A percentile compares a stretch with the other conserved stretches of the same genome.
These are phyloP conservation scores for Thalassoma bifasciatum DNA, from an alignment of 2,113 vertebrate species.

Conservation along the genomic window DNA sequence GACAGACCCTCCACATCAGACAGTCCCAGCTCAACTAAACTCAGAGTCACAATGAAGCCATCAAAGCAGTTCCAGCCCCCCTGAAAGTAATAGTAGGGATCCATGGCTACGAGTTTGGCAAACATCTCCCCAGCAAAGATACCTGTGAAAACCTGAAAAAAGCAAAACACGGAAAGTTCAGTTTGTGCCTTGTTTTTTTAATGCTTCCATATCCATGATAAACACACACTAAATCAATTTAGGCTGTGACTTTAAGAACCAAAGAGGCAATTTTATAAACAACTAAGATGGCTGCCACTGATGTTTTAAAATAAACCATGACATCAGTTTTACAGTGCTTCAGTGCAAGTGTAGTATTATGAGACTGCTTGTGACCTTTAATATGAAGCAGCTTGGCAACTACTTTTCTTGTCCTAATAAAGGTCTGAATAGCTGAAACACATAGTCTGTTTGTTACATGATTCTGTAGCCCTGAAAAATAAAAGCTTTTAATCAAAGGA, in stretches of 20 bases:
- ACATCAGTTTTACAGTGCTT: background rate
- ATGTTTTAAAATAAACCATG: background rate
- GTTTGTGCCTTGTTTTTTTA: background rate
- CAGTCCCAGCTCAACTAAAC: slow-evolving; percentile 94
- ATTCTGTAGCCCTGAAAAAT: no score
- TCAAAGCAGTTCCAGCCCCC: slow-evolving; percentile 99
- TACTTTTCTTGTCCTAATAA: no score
- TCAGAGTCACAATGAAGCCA: slow-evolving; percentile 97
- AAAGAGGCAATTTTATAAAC: no score
- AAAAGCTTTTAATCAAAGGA: no score
- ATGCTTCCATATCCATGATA: background rate
- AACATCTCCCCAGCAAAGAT: slow-evolving; percentile 99
- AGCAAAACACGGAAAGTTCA: background rate
- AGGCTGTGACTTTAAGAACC: background rate
- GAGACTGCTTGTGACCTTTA: no score
- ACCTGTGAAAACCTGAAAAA: slow-evolving; percentile 93
- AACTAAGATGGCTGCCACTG: no score
- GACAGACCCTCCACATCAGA: slow-evolving; percentile 96
- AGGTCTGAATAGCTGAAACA: no score
- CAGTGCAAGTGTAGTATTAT: background rate
- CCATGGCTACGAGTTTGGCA: slow-evolving; percentile 97
- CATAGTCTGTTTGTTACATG: no score
- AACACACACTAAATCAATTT: background rate
- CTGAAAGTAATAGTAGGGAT: slow-evolving; percentile 99
- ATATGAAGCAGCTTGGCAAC: no score